phyloP scores from a whole-genome alignment of 2,113 vertebrate species.

The Indicator indicator region DNA sequence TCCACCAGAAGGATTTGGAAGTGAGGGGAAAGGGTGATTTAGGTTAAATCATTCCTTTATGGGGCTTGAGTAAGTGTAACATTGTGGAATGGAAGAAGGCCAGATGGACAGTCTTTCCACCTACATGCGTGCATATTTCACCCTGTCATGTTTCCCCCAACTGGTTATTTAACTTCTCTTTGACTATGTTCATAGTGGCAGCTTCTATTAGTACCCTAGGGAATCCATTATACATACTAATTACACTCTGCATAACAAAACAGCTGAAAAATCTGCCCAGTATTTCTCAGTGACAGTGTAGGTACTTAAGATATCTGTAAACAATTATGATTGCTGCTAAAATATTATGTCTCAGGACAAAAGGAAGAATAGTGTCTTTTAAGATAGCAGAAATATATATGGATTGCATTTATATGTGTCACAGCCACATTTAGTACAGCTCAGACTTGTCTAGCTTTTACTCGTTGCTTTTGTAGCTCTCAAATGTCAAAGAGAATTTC shows the following conservation, averaged over 20 bases:
- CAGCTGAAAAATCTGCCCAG: conserved; percentile 45
- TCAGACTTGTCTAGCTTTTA: conserved; percentile 32
- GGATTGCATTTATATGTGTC: neutral
- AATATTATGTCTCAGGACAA: conserved; percentile 21
- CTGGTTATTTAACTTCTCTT: conserved; percentile 62
- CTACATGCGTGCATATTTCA: conserved; percentile 18
- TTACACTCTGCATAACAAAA: conserved; percentile 56
- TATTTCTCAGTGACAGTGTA: conserved; percentile 27
- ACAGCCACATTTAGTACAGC: neutral
- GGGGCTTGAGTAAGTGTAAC: neutral
- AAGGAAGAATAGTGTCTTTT: conserved; percentile 15
- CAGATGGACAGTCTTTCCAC: conserved; percentile 33
- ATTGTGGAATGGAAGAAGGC: conserved; percentile 5
- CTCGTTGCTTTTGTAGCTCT: conserved; percentile 50
- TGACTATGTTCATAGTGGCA: conserved; percentile 50
- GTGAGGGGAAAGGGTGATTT: neutral
- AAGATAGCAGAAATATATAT: neutral
- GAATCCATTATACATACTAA: conserved; percentile 57
- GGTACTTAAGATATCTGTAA: conserved; percentile 37
- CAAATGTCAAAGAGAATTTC: conserved; percentile 65
- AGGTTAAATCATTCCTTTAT: neutral
- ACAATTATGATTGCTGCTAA: conserved; percentile 13
- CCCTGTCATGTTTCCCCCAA: conserved; percentile 42
- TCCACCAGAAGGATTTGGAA: neutral
- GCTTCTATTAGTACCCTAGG: conserved; percentile 51